Evolutionary conservation across 2,888 invertebrate species (phyloP).

Genomic region (Chrysotoxum bicinctum): DNA sequence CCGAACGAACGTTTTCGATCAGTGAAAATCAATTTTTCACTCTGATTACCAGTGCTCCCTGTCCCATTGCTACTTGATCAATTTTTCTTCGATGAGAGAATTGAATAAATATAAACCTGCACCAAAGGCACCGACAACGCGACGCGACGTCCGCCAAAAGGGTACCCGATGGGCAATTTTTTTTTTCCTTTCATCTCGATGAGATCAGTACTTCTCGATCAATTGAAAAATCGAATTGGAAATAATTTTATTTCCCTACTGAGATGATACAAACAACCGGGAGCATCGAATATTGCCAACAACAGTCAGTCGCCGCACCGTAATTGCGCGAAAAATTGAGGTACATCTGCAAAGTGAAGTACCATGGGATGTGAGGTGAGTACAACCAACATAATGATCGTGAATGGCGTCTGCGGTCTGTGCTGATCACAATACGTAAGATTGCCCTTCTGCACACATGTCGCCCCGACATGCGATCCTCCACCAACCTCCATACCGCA

Average conservation of each 20-base stretch:
- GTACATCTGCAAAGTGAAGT: constrained; percentile 59
- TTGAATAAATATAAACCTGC: constrained; percentile 43
- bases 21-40: constrained; percentile 68
- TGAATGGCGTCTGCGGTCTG: constrained; percentile 61
- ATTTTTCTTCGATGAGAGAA: constrained; percentile 49
- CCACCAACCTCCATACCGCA: not conserved
- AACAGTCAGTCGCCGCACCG: not conserved
- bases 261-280: constrained; percentile 16
- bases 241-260: constrained; percentile 56
- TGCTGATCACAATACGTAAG: constrained; percentile 30
- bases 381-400: constrained; percentile 46
- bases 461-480: constrained; percentile 52
- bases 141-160: constrained; percentile 35
- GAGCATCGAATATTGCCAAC: not conserved
- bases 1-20: constrained; percentile 30
- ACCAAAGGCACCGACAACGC: constrained; percentile 13
- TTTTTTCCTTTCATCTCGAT: not conserved
- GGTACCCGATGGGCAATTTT: constrained; percentile 8
- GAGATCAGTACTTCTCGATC: constrained; percentile 55
- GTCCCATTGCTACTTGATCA: constrained; percentile 41
- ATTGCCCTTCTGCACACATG: constrained; percentile 50
- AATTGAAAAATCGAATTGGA: constrained; percentile 69
- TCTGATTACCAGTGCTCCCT: constrained; percentile 64
- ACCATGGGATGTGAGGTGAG: constrained; percentile 1
- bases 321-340: constrained; percentile 73